These are phyloP conservation scores for Thyatira batis DNA, from an alignment of 2,888 invertebrate genomes.

Conservation along the genomic window DNA sequence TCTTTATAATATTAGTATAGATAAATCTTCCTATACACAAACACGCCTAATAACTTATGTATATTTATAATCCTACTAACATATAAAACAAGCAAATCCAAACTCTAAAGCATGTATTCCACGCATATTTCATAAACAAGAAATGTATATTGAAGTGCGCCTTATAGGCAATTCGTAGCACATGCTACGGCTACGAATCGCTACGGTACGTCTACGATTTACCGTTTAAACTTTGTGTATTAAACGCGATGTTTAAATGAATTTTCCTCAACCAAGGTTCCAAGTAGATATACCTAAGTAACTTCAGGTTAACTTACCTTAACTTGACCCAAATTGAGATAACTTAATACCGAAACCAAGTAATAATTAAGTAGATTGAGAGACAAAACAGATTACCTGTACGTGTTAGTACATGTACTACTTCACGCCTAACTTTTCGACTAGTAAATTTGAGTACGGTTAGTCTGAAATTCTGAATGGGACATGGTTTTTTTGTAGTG, in stretches of 20 bases:
- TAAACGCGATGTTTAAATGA: conserved; percentile 8
- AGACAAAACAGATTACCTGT: background rate
- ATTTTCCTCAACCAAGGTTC: background rate
- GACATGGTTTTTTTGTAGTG: background rate
- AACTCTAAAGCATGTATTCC: background rate
- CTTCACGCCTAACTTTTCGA: background rate
- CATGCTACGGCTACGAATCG: conserved; percentile 35
- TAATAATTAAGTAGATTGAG: background rate
- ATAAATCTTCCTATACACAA: no score
- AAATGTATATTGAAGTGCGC: background rate
- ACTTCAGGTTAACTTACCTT: background rate
- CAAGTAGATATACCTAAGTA: background rate
- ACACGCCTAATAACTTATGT: no score
- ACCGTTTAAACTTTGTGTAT: conserved; percentile 7
- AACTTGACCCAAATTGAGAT: background rate
- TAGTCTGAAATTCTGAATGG: background rate
- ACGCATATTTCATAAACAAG: conserved; percentile 3
- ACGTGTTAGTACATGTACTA: background rate
- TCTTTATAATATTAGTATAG: no score
- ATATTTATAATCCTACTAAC: background rate
- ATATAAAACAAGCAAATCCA: background rate
- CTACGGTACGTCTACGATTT: conserved; percentile 16
- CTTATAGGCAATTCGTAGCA: conserved; percentile 44
- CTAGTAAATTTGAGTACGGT: background rate
- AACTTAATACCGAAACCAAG: background rate